Percentiles rank a stretch among this genome's conserved stretches.
Conservation (phyloP, 2,113 vertebrate genomes). For the Gallinago media region DNA sequence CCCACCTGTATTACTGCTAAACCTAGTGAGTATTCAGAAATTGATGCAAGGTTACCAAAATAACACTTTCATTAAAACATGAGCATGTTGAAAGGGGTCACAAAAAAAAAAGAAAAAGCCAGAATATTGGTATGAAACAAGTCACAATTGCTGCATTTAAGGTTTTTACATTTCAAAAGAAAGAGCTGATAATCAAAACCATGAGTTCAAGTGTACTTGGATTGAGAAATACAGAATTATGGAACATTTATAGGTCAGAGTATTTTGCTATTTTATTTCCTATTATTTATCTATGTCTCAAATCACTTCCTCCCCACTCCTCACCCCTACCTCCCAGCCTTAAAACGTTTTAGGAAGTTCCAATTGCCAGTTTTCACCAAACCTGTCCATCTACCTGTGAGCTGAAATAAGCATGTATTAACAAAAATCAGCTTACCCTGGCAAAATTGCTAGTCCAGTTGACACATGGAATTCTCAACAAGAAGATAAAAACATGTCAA, state of each 20-base stretch:
- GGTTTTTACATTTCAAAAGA: not conserved
- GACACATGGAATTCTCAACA: not conserved
- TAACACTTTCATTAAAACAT: not conserved
- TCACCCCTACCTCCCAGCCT: fast-evolving
- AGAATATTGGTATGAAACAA: not conserved
- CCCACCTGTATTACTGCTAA: not conserved
- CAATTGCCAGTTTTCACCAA: not conserved
- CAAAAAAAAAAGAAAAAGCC: not conserved
- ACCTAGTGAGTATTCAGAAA: not conserved
- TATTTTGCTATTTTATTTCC: not conserved
- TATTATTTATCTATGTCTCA: not conserved
- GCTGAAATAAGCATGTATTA: not conserved
- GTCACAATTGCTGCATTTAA: not conserved
- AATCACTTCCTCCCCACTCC: fast-evolving
- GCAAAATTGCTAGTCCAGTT: not conserved
- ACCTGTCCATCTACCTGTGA: not conserved
- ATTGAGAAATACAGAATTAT: not conserved
- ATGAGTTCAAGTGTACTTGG: not conserved
- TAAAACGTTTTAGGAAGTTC: not conserved
- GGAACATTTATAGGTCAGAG: not conserved
- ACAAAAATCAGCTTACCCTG: fast-evolving
- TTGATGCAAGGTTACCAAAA: not conserved
- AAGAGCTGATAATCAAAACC: not conserved
- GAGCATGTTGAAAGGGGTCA: not conserved
- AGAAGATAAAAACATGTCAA: not conserved